Conservation (phyloP, 2,797 vertebrate genomes). For the Sternarchorhynchus goeldii region DNA sequence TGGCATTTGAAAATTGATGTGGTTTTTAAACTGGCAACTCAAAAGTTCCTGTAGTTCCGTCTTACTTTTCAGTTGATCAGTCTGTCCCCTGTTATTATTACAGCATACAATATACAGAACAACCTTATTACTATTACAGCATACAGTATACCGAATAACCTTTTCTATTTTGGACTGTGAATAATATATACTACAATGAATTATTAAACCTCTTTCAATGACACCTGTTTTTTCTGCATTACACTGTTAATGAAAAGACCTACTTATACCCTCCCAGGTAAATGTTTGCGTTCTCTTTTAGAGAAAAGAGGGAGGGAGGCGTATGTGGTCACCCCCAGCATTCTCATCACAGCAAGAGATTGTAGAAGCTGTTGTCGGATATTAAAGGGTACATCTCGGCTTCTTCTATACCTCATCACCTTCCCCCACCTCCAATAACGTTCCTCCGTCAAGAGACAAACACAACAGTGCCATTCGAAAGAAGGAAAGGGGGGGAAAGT, state of each 20-base stretch:
- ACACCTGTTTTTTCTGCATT: constrained; percentile 11
- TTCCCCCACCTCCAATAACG: constrained; percentile 41
- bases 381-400: constrained; percentile 42
- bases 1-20: neutral
- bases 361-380: constrained; percentile 20
- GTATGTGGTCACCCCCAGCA: constrained; percentile 4
- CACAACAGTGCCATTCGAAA: constrained; percentile 16
- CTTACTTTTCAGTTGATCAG: neutral
- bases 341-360: neutral
- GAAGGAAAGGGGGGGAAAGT: constrained; percentile 32
- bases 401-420: constrained; percentile 45
- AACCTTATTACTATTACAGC: constrained; percentile 5
- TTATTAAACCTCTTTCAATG: constrained; percentile 19
- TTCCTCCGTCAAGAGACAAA: constrained; percentile 47
- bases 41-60: neutral
- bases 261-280: constrained; percentile 1
- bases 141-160: constrained; percentile 1
- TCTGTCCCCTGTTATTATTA: constrained; percentile 4
- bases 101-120: neutral
- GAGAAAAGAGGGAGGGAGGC: no score
- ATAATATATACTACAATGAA: constrained; percentile 11
- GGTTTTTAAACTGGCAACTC: neutral
- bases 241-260: neutral
- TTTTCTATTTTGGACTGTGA: neutral
- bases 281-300: constrained; percentile 7